These are phyloP conservation scores for Silurus meridionalis DNA, from an alignment of 2,113 vertebrate genomes.

Conservation along the genomic window DNA sequence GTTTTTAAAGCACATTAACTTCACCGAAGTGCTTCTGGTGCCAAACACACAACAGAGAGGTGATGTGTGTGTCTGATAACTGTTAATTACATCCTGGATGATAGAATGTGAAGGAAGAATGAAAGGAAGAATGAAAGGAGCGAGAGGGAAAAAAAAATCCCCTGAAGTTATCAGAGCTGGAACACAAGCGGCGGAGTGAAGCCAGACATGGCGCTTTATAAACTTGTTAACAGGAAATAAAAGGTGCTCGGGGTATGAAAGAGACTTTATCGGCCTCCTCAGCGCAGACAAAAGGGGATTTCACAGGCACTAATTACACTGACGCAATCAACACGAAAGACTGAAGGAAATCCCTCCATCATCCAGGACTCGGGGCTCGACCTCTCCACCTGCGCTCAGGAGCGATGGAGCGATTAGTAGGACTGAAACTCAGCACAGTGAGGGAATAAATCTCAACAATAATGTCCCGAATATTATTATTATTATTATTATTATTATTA, in stretches of 20 bases:
- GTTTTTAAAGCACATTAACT: conserved; percentile 31
- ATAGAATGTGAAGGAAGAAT: conserved; percentile 57
- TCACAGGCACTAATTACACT: conserved; percentile 69
- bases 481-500: too few relatives aligned
- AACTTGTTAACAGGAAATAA: conserved; percentile 71
- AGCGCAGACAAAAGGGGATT: conserved; percentile 67
- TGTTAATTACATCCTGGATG: conserved; percentile 72
- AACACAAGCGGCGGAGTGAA: conserved; percentile 52
- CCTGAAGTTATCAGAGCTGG: conserved; percentile 63
- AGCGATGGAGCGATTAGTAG: conserved; percentile 56
- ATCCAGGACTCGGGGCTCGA: conserved; percentile 38
- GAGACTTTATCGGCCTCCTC: conserved; percentile 63
- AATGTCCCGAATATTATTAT: too few relatives aligned
- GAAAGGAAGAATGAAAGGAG: conserved; percentile 34
- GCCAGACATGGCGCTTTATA: conserved; percentile 56
- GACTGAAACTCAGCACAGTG: not conserved
- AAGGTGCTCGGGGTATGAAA: conserved; percentile 68
- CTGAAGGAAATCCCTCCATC: conserved; percentile 59
- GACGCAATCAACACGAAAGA: conserved; percentile 62
- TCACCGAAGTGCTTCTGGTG: conserved; percentile 5
- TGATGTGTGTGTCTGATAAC: conserved; percentile 64
- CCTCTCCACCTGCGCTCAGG: conserved; percentile 50
- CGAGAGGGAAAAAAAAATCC: conserved; percentile 18
- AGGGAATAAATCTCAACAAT: too few relatives aligned
- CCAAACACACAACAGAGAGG: conserved; percentile 49